These are phyloP conservation scores for Brachyrhaphis roseni DNA, from an alignment of 2,797 vertebrate species.

Conservation along the genomic window DNA sequence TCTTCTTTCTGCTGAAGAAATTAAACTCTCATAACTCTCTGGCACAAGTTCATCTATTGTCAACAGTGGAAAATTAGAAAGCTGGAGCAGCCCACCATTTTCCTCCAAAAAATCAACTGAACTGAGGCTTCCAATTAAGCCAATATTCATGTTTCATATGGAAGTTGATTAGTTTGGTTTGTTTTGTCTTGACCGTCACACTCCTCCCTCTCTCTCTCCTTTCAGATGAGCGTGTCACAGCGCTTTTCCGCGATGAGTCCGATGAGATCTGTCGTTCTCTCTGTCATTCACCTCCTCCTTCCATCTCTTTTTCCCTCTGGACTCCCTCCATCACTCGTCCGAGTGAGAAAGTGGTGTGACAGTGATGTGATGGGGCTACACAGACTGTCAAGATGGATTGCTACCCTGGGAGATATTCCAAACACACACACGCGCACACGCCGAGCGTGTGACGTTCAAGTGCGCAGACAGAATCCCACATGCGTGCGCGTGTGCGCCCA, in stretches of 20 bases:
- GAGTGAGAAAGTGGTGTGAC: conserved; percentile 70
- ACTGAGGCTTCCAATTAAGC: conserved; percentile 55
- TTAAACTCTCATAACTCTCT: conserved; percentile 23
- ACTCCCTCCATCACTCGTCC: conserved; percentile 72
- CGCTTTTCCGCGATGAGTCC: conserved; percentile 69
- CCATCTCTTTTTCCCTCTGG: conserved; percentile 62
- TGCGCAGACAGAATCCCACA: conserved; percentile 50
- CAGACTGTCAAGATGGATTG: conserved; percentile 78
- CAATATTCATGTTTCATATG: conserved; percentile 41
- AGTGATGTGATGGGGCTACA: conserved; percentile 77
- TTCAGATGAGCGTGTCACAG: conserved; percentile 63
- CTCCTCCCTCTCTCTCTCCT: conserved; percentile 25
- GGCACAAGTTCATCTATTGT: conserved; percentile 41
- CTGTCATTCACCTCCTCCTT: conserved; percentile 56
- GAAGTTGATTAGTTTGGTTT: conserved; percentile 52
- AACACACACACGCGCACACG: conserved; percentile 16
- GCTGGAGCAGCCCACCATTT: conserved; percentile 44
- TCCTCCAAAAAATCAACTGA: conserved; percentile 49
- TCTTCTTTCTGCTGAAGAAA: conserved; percentile 5
- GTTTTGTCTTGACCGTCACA: conserved; percentile 35
- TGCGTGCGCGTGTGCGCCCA: conserved; percentile 56
- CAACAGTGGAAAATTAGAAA: conserved; percentile 26
- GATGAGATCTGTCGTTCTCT: conserved; percentile 67
- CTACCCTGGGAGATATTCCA: conserved; percentile 68
- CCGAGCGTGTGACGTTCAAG: conserved; percentile 44